Conservation (phyloP, 2,888 invertebrate species). For the Tiphia femorata region DNA sequence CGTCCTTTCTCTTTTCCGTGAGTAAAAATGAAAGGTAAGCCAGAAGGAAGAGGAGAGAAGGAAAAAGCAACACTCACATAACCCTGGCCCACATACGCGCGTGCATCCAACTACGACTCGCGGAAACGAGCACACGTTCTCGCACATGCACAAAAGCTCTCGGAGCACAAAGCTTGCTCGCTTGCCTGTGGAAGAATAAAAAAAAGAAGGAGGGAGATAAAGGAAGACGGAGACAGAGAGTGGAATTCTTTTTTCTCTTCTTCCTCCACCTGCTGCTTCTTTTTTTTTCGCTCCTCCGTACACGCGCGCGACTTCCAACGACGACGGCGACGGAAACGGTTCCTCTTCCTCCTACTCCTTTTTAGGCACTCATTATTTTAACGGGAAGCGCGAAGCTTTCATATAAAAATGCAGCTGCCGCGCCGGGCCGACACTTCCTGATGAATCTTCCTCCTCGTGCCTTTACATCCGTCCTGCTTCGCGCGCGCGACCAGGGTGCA, state of each 20-base stretch:
- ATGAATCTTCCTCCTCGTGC: conserved; percentile 34
- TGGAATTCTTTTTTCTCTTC: background rate
- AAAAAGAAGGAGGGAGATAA: background rate
- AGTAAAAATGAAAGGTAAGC: too few species aligned
- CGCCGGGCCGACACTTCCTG: conserved; percentile 32
- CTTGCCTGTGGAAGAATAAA: background rate
- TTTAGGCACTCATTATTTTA: conserved; percentile 58
- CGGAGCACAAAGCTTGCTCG: conserved; percentile 14
- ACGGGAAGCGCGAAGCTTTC: conserved; percentile 45
- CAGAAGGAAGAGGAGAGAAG: background rate
- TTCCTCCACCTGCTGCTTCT: background rate
- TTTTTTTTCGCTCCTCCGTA: conserved; percentile 1
- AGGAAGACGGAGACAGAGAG: background rate
- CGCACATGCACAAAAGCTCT: conserved; percentile 31
- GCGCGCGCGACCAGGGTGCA: background rate
- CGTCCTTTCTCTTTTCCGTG: background rate
- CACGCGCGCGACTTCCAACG: conserved; percentile 21
- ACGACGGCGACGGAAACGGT: conserved; percentile 35
- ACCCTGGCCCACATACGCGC: conserved; percentile 39
- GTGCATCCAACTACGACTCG: background rate
- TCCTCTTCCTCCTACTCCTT: too few species aligned
- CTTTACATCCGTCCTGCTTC: too few species aligned
- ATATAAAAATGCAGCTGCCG: conserved; percentile 39
- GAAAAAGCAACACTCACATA: conserved; percentile 17
- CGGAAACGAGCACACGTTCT: background rate